phyloP scores from a whole-genome alignment of 1,140 invertebrate species.

The Euura saliciscinereae region DNA sequence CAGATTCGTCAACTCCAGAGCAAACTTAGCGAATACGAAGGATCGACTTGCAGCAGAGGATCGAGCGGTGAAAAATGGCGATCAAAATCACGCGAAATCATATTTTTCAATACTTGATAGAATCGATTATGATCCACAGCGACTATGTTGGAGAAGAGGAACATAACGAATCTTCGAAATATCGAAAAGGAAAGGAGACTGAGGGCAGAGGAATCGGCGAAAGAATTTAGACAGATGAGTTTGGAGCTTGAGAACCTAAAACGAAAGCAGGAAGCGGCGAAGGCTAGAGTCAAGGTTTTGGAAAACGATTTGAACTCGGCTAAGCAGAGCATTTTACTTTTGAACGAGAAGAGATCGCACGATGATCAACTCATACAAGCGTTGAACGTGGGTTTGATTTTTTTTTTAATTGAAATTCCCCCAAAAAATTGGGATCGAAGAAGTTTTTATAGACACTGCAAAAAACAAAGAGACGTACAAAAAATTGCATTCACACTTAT shows the following conservation, averaged over 20 bases:
- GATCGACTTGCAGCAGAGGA: slow-evolving; percentile 15
- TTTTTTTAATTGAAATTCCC: background rate
- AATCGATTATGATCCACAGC: too few relatives aligned
- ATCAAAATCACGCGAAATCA: slow-evolving; percentile 16
- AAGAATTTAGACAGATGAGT: slow-evolving; percentile 55
- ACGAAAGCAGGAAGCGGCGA: slow-evolving; percentile 64
- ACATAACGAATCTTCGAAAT: too few relatives aligned
- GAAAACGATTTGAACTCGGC: slow-evolving; percentile 60
- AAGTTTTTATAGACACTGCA: slow-evolving; percentile 19
- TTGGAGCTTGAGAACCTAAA: slow-evolving; percentile 56
- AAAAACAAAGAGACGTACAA: slow-evolving; percentile 17
- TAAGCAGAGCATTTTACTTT: slow-evolving; percentile 58
- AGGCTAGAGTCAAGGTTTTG: slow-evolving; percentile 63
- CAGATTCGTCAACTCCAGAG: slow-evolving; percentile 69
- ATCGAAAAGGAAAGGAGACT: slow-evolving; percentile 63
- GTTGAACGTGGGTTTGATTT: slow-evolving; percentile 53
- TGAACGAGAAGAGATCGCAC: slow-evolving; percentile 62
- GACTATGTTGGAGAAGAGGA: too few relatives aligned
- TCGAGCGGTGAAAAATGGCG: slow-evolving; percentile 29
- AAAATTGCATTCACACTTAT: background rate
- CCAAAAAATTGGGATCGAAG: background rate
- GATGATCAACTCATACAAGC: slow-evolving; percentile 64
- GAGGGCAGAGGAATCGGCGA: slow-evolving; percentile 58
- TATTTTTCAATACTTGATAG: too few relatives aligned
- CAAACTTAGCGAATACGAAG: slow-evolving; percentile 56